These are phyloP conservation scores for Danaus chrysippus DNA, from an alignment of 2,888 invertebrate species.

Conservation along the genomic window DNA sequence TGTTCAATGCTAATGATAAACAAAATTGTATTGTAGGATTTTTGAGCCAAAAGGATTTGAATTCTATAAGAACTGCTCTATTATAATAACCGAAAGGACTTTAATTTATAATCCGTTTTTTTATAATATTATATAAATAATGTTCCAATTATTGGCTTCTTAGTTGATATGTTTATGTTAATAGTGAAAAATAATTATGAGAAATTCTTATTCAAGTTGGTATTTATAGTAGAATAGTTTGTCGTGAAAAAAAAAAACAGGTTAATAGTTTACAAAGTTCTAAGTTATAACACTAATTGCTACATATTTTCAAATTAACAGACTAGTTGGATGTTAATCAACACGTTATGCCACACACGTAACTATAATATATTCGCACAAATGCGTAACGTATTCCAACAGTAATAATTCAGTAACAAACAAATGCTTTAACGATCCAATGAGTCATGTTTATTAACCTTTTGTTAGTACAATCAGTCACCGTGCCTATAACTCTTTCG, in stretches of 20 bases:
- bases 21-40: background rate
- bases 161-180: too few species aligned
- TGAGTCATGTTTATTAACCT: conserved; percentile 57
- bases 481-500: conserved; percentile 43
- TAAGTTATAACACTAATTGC: background rate
- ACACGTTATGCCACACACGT: conserved; percentile 2
- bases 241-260: too few species aligned
- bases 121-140: too few species aligned
- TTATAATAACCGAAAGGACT: too few species aligned
- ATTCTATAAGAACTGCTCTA: too few species aligned
- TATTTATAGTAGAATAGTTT: too few species aligned
- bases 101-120: too few species aligned
- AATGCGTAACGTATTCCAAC: conserved; percentile 28
- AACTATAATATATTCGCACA: conserved; percentile 10
- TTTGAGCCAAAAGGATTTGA: too few species aligned
- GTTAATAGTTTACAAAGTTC: too few species aligned
- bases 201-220: too few species aligned
- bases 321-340: conserved; percentile 27
- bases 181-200: too few species aligned
- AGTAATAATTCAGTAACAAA: conserved; percentile 30
- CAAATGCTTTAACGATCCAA: conserved; percentile 47
- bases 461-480: conserved; percentile 64
- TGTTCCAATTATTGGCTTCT: too few species aligned
- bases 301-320: background rate
- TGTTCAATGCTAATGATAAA: background rate